Evolutionary conservation across 1,140 invertebrate genomes (phyloP).

Genomic region (Chrysoperla carnea): DNA sequence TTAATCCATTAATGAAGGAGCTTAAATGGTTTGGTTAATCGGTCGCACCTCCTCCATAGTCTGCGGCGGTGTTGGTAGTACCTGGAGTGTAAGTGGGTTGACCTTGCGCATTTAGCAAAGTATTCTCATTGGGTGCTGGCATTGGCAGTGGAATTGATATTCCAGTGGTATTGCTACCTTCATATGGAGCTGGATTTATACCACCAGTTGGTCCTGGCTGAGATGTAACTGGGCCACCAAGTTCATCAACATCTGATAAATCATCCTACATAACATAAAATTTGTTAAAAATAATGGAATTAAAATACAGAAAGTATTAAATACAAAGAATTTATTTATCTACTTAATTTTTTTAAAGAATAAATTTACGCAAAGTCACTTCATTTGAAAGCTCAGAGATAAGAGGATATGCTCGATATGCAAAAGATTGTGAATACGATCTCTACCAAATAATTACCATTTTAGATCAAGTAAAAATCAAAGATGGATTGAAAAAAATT

Average conservation of each 20-base stretch:
- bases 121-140: conserved; percentile 25
- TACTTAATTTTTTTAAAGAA: conserved; percentile 24
- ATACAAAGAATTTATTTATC: conserved; percentile 22
- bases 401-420: too few species aligned
- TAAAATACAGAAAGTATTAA: conserved; percentile 24
- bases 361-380: conserved; percentile 1
- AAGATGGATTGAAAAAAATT: too few species aligned
- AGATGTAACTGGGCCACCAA: conserved; percentile 22
- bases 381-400: too few species aligned
- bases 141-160: conserved; percentile 9
- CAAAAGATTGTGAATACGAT: too few species aligned
- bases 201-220: conserved; percentile 21
- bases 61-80: conserved; percentile 11
- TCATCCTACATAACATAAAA: conserved; percentile 24
- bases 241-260: conserved; percentile 22
- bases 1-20: too few species aligned
- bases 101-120: conserved; percentile 30
- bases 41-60: too few species aligned
- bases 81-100: conserved; percentile 33
- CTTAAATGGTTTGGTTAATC: too few species aligned
- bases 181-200: conserved; percentile 21
- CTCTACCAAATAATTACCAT: too few species aligned
- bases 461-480: too few species aligned
- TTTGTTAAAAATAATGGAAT: conserved; percentile 18
- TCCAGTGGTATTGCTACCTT: conserved; percentile 11